These are phyloP conservation scores for Campaea margaritaria DNA, from an alignment of 2,888 invertebrate genomes.

Conservation along the genomic window DNA sequence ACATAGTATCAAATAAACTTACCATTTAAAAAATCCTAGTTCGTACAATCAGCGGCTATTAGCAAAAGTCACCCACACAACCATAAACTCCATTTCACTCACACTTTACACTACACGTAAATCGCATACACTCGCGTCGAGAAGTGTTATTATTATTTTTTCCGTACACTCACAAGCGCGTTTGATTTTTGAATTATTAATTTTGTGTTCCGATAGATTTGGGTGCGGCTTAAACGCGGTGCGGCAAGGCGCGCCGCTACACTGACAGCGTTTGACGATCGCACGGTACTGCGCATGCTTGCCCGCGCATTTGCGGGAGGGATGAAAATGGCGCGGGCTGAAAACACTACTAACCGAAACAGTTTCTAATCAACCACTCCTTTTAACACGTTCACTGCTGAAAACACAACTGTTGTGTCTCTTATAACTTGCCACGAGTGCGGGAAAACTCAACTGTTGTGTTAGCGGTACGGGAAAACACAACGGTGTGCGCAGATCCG, in stretches of 20 bases:
- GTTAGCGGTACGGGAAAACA: too few relatives aligned
- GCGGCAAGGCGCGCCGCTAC: conserved; percentile 69
- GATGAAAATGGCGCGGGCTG: conserved; percentile 61
- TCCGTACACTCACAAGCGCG: conserved; percentile 41
- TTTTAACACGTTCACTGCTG: too few relatives aligned
- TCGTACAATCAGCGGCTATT: conserved; percentile 50
- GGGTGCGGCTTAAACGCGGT: conserved; percentile 66
- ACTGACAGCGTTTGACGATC: conserved; percentile 71
- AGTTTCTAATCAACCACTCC: neutral
- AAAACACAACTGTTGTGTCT: too few relatives aligned
- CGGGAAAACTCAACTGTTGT: too few relatives aligned
- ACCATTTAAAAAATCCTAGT: conserved; percentile 65
- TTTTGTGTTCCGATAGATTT: conserved; percentile 45
- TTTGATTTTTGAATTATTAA: conserved; percentile 44
- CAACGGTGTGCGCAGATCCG: too few relatives aligned
- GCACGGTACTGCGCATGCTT: conserved; percentile 72
- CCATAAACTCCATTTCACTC: conserved; percentile 57
- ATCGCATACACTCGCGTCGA: conserved; percentile 54
- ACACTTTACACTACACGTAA: conserved; percentile 46
- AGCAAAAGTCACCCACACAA: conserved; percentile 60
- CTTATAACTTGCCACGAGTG: too few relatives aligned
- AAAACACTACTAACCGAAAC: neutral
- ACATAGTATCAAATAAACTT: conserved; percentile 44
- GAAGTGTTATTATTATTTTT: conserved; percentile 45
- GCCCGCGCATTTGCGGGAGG: conserved; percentile 69